Evolutionary conservation across 2,888 invertebrate species (phyloP).

Genomic region (Hirtodrosophila cameraria): DNA sequence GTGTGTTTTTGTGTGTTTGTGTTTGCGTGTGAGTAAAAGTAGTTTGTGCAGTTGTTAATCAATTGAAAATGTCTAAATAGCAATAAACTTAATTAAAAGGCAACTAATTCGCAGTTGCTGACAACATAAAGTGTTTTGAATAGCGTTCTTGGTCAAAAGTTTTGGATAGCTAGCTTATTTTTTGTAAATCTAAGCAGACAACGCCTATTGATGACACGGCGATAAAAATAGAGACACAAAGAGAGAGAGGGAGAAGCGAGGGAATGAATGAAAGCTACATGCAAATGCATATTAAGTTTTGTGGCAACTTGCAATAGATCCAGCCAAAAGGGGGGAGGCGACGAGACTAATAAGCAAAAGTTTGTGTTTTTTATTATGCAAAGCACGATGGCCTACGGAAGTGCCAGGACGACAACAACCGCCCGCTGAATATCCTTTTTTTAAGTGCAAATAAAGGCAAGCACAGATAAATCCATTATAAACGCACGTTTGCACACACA

Average conservation of each 20-base stretch:
- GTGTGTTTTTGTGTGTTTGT: no score
- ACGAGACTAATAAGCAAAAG: slow-evolving; percentile 29
- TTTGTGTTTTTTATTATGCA: slow-evolving; percentile 62
- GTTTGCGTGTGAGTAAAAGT: no score
- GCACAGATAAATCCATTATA: slow-evolving; percentile 71
- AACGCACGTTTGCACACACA: slow-evolving; percentile 69
- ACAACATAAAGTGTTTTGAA: slow-evolving; percentile 34
- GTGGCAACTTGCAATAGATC: slow-evolving; percentile 41
- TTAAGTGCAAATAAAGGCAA: slow-evolving; percentile 47
- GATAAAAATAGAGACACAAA: no score
- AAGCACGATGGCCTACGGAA: slow-evolving; percentile 56
- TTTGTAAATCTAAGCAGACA: slow-evolving; percentile 21
- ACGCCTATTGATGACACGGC: slow-evolving; percentile 29
- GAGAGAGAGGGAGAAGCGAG: not conserved
- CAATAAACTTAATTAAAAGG: slow-evolving; percentile 56
- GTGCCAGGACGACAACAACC: slow-evolving; percentile 20
- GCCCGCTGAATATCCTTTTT: slow-evolving; percentile 41
- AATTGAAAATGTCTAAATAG: slow-evolving; percentile 42
- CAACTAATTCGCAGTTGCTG: slow-evolving; percentile 14
- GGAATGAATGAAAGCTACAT: slow-evolving; percentile 3
- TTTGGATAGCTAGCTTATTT: slow-evolving; percentile 13
- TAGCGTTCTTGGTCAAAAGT: slow-evolving; percentile 6
- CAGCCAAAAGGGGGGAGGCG: not conserved
- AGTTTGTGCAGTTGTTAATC: slow-evolving; percentile 32
- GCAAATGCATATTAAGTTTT: slow-evolving; percentile 57